These are phyloP conservation scores for Drosophila yooni DNA, from an alignment of 2,888 invertebrate species.

Conservation along the genomic window DNA sequence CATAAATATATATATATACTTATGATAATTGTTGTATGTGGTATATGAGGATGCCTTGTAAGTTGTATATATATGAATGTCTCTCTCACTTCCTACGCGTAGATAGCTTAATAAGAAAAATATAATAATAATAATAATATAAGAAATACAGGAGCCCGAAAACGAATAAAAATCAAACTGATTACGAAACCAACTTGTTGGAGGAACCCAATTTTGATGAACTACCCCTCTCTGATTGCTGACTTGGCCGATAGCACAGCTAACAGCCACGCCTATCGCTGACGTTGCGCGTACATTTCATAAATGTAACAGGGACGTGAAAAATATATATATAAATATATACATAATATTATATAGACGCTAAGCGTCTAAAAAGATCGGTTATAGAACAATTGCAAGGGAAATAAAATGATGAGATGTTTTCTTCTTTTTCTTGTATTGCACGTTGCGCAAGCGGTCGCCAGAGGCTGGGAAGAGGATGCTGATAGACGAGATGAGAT, in stretches of 20 bases:
- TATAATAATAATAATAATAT: slow-evolving; percentile 15
- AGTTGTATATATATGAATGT: slow-evolving; percentile 42
- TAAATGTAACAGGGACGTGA: slow-evolving; percentile 73
- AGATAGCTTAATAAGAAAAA: slow-evolving; percentile 36
- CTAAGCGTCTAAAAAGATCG: slow-evolving; percentile 68
- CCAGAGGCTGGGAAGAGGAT: slow-evolving; percentile 1
- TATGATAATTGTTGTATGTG: slow-evolving; percentile 48
- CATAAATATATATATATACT: slow-evolving; percentile 39
- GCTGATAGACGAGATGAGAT: neutral
- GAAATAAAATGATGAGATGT: slow-evolving; percentile 72
- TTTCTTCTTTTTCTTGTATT: slow-evolving; percentile 54
- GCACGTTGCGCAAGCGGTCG: slow-evolving; percentile 60
- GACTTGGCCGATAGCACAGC: slow-evolving; percentile 48
- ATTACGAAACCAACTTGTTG: slow-evolving; percentile 25
- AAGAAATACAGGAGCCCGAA: slow-evolving; percentile 34
- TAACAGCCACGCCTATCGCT: slow-evolving; percentile 32
- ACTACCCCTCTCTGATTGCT: slow-evolving; percentile 5
- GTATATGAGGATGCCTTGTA: slow-evolving; percentile 51
- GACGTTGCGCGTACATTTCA: slow-evolving; percentile 66
- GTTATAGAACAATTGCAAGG: slow-evolving; percentile 37
- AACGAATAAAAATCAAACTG: slow-evolving; percentile 14
- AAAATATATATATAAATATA: slow-evolving; percentile 14
- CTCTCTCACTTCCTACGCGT: slow-evolving; percentile 30
- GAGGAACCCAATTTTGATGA: slow-evolving; percentile 30
- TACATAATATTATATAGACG: slow-evolving; percentile 47